Evolutionary conservation across 1,140 invertebrate genomes (phyloP), one percentile per base, ranked within the genome.

Genomic region (Drosophila persimilis): DNA sequence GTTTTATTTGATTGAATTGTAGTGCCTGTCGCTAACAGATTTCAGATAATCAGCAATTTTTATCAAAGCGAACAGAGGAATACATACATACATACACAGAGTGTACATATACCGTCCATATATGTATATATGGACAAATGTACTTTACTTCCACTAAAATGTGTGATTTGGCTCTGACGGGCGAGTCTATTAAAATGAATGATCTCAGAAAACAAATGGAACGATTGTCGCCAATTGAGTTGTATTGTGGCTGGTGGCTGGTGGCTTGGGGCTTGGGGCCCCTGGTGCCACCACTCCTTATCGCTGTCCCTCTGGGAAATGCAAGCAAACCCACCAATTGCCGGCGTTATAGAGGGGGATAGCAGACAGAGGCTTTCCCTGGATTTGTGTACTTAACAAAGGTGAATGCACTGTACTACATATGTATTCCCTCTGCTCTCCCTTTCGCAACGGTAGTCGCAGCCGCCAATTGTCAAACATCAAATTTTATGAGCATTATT

Each of bases 1-100:
- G 58, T 67, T 66, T 53, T 52, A 73, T 77, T 77, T 80, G 60
- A 86, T 85, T 86, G 77, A 85, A 86, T 74, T 86, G 73, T 74
- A 86, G 71, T 51, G 52, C 53, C 44, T 62, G 80, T 77, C 57
- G 77, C 54, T 55, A 77, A 81, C 58, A 48, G 73, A 77, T 71
- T 70, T 57, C 31, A 77, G 80, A 86, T 85, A 67, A 80, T 59
- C 76, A 35, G 26, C 11, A 56, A 39, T 44, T 62, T 77, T 65
- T 59, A 76, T 48, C 45, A 57, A 44, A 39, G 17, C 20, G 22
- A 31, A 9, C 6, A 54, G 35, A 41, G 20, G 20, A 55, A 9
- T 29, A 41, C 8, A 31, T 7, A 20, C 8, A 31, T 7, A 20
- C 46, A 39, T 3, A 13, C 0, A 39, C 20, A 41, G 53, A 1